Evolutionary conservation across 1,140 invertebrate species (phyloP).

Genomic region (Drosophila yakuba): DNA sequence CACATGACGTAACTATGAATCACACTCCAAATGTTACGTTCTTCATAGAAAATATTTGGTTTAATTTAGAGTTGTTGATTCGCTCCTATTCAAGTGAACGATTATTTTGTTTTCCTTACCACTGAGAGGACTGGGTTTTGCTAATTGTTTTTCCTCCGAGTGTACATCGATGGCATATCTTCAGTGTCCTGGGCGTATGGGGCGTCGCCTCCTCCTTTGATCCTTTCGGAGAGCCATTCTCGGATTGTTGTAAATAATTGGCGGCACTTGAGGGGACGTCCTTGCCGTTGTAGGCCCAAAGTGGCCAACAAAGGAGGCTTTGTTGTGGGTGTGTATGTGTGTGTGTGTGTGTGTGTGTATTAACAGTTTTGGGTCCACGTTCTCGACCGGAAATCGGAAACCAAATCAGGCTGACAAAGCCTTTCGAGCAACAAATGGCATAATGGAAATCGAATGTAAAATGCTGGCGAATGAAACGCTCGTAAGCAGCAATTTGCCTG

Average conservation of each 20-base stretch:
- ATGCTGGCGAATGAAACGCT: slow-evolving; percentile 42
- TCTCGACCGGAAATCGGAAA: slow-evolving; percentile 42
- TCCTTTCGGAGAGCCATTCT: slow-evolving; percentile 36
- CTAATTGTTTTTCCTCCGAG: background rate
- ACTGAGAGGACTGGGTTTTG: background rate
- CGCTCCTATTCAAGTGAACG: no score
- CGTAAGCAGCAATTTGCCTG: slow-evolving; percentile 59
- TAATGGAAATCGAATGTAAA: slow-evolving; percentile 61
- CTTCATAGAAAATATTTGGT: no score
- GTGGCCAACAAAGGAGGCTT: slow-evolving; percentile 46
- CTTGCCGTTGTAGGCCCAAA: slow-evolving; percentile 32
- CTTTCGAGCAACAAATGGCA: slow-evolving; percentile 49
- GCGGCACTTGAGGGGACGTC: slow-evolving; percentile 41
- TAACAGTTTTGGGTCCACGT: slow-evolving; percentile 40
- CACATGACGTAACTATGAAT: no score
- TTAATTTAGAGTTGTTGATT: no score
- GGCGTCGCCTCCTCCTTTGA: slow-evolving; percentile 22
- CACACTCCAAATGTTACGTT: no score
- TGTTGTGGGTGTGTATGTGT: slow-evolving; percentile 2
- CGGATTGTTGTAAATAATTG: slow-evolving; percentile 53
- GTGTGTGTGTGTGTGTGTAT: slow-evolving; percentile 29
- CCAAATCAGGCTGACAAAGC: slow-evolving; percentile 58
- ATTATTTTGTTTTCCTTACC: background rate
- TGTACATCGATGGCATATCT: slow-evolving; percentile 20
- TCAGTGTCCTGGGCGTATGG: slow-evolving; percentile 7